Evolutionary conservation across 2,888 invertebrate species (phyloP).

Genomic region (Crematogaster levior): DNA sequence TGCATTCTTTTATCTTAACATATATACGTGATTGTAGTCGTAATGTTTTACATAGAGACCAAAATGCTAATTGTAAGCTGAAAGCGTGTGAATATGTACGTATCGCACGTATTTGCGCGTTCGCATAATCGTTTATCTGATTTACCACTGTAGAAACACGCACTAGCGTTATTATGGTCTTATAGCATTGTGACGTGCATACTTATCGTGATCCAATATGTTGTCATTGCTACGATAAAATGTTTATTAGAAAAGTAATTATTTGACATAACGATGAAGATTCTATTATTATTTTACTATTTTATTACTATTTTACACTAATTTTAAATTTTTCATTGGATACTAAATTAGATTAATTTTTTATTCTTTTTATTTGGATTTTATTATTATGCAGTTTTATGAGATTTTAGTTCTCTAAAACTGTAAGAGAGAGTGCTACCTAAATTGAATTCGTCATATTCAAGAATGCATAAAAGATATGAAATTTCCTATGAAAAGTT

Average conservation of each 20-base stretch:
- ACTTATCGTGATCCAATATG: background rate
- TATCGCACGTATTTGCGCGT: conserved; percentile 74
- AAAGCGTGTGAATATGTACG: conserved; percentile 77
- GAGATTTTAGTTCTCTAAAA: background rate
- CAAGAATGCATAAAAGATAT: background rate
- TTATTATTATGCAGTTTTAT: background rate
- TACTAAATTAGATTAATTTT: background rate
- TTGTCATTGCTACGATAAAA: conserved; percentile 10
- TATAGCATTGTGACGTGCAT: background rate
- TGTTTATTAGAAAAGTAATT: conserved; percentile 15
- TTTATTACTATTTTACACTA: no score
- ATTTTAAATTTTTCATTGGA: background rate
- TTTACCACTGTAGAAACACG: conserved; percentile 68
- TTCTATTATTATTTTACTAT: background rate
- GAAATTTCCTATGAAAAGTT: background rate
- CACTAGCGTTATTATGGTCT: conserved; percentile 56
- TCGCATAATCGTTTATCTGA: conserved; percentile 66
- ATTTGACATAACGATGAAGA: background rate
- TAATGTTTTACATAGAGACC: conserved; percentile 74
- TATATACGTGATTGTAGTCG: conserved; percentile 22
- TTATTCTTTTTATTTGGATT: background rate
- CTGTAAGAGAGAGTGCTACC: background rate
- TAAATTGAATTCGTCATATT: background rate
- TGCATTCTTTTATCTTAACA: conserved; percentile 37
- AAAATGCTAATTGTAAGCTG: conserved; percentile 72